Evolutionary conservation across 2,888 invertebrate species (phyloP).

Genomic region (Tetramorium bicarinatum): DNA sequence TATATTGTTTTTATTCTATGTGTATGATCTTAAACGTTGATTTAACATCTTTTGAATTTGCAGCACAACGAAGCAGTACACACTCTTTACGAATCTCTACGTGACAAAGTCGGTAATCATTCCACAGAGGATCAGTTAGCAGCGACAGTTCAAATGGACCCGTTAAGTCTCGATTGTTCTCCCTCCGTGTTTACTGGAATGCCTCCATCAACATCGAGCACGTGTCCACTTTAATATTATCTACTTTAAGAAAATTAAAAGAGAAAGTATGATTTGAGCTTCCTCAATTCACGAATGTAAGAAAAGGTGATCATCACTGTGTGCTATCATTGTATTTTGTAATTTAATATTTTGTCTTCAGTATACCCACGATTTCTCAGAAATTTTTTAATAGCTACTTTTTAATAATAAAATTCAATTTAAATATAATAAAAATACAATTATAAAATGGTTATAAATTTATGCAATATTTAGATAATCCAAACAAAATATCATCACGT

Average conservation of each 20-base stretch:
- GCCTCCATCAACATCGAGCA: constrained; percentile 61
- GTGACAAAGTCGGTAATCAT: constrained; percentile 91
- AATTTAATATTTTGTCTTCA: constrained; percentile 21
- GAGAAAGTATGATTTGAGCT: not conserved
- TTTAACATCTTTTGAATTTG: constrained; percentile 37
- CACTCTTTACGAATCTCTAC: constrained; percentile 91
- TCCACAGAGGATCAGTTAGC: constrained; percentile 89
- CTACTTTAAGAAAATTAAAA: not conserved
- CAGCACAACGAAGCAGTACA: constrained; percentile 95
- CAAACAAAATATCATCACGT: not conserved
- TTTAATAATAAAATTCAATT: not conserved
- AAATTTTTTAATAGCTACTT: constrained; percentile 18
- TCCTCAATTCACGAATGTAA: constrained; percentile 1
- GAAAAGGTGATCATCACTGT: not conserved
- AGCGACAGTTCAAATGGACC: constrained; percentile 88
- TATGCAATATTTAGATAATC: not conserved
- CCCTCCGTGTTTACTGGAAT: constrained; percentile 88
- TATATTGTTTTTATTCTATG: not conserved
- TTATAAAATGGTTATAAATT: constrained; percentile 14
- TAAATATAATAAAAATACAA: not conserved
- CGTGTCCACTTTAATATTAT: constrained; percentile 37
- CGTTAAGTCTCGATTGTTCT: constrained; percentile 91
- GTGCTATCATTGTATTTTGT: constrained; percentile 3
- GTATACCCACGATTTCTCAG: not conserved
- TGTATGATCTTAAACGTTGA: constrained; percentile 47